Conservation (phyloP, 2,797 vertebrate genomes). For the Macrochelys suwanniensis region DNA sequence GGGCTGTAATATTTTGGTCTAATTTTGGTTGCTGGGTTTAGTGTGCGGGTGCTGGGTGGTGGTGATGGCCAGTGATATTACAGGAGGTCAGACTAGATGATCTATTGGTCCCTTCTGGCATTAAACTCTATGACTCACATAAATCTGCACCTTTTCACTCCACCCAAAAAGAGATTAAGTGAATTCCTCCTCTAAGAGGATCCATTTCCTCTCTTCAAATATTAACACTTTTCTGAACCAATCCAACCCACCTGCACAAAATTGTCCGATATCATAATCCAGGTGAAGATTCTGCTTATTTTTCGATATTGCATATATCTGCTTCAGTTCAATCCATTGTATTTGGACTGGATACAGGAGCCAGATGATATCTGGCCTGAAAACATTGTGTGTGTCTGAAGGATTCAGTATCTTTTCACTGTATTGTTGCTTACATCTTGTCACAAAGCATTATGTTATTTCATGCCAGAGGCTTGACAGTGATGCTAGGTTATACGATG, state of each 20-base stretch:
- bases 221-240: not conserved
- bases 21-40: not conserved
- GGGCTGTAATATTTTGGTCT: not conserved
- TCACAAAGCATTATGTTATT: constrained; percentile 52
- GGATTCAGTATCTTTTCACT: constrained; percentile 51
- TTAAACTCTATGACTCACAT: not conserved
- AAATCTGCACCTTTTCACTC: not conserved
- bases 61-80: not conserved
- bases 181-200: not conserved
- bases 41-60: not conserved
- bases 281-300: not conserved
- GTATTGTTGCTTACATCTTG: constrained; percentile 31
- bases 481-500: constrained; percentile 3
- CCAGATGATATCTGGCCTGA: constrained; percentile 68
- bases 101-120: not conserved
- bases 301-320: not conserved
- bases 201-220: not conserved
- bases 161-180: not conserved
- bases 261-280: not conserved
- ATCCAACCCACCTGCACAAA: not conserved
- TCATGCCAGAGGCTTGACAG: constrained; percentile 23
- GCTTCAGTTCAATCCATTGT: not conserved
- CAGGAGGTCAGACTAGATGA: not conserved
- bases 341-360: constrained; percentile 60
- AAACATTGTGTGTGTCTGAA: constrained; percentile 65